phyloP scores from a whole-genome alignment of 2,888 invertebrate genomes.

The Parnassius smintheus region DNA sequence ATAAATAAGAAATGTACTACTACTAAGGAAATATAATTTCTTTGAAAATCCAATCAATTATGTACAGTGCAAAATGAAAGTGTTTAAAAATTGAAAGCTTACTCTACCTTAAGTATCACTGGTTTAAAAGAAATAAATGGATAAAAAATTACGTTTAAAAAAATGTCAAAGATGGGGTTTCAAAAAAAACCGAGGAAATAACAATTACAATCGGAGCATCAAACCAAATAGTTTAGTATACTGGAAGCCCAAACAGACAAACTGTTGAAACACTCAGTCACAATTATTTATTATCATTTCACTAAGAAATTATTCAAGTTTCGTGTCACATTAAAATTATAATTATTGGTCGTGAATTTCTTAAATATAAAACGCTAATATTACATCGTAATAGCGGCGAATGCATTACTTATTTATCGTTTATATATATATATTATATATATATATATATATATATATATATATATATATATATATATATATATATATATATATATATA shows the following conservation, averaged over 20 bases:
- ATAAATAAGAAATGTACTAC: no score
- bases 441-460: no score
- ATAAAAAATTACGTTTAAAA: slow-evolving; percentile 21
- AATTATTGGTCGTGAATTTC: no score
- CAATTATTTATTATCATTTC: slow-evolving; percentile 70
- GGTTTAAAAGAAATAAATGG: slow-evolving; percentile 38
- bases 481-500: no score
- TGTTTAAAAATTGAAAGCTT: no score
- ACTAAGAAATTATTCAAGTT: slow-evolving; percentile 72
- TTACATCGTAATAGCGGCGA: slow-evolving; percentile 54
- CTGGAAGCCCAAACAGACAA: slow-evolving; percentile 79
- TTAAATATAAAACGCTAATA: slow-evolving; percentile 66
- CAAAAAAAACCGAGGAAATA: slow-evolving; percentile 26
- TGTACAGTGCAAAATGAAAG: slow-evolving; percentile 63
- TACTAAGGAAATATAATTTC: slow-evolving; percentile 53
- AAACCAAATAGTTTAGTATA: slow-evolving; percentile 66
- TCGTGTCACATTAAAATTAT: slow-evolving; percentile 66
- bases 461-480: no score
- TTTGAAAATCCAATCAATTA: no score
- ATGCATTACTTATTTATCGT: no score
- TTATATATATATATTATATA: no score
- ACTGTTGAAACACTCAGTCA: slow-evolving; percentile 75
- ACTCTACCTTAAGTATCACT: slow-evolving; percentile 56
- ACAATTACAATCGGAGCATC: slow-evolving; percentile 47
- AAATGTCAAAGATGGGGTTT: slow-evolving; percentile 27